phyloP scores from a whole-genome alignment of 2,888 invertebrate species.

The Chrysolina americana region DNA sequence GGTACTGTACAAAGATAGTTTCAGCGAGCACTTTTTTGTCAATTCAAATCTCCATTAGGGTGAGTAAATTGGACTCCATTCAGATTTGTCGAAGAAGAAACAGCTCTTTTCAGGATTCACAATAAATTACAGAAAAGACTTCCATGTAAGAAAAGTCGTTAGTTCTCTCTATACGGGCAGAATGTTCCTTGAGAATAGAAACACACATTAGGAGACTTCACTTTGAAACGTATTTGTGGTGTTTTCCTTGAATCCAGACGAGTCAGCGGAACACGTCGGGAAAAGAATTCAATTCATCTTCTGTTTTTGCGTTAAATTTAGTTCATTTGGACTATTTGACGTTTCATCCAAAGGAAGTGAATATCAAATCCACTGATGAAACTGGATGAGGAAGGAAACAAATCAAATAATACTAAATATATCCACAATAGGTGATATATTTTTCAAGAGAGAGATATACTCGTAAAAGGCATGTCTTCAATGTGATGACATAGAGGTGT shows the following conservation, averaged over 20 bases:
- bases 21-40: background rate
- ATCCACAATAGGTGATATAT: no score
- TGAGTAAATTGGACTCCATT: conserved; percentile 7
- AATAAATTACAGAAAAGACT: conserved; percentile 19
- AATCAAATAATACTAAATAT: no score
- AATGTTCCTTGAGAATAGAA: conserved; percentile 10
- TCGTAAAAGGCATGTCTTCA: no score
- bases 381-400: no score
- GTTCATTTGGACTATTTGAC: no score
- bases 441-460: no score
- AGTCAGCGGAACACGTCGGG: background rate
- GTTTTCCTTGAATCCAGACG: background rate
- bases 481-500: no score
- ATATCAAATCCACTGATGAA: no score
- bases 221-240: background rate
- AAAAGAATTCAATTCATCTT: background rate
- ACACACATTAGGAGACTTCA: conserved; percentile 7
- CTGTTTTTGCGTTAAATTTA: no score
- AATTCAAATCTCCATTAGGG: conserved; percentile 6
- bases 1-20: background rate
- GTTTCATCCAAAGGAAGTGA: no score
- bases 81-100: conserved; percentile 16
- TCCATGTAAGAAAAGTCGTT: conserved; percentile 22
- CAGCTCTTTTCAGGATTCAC: conserved; percentile 16
- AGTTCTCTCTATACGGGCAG: background rate